Conservation (phyloP, 2,113 vertebrate species). For the Himantopus leucocephalus region DNA sequence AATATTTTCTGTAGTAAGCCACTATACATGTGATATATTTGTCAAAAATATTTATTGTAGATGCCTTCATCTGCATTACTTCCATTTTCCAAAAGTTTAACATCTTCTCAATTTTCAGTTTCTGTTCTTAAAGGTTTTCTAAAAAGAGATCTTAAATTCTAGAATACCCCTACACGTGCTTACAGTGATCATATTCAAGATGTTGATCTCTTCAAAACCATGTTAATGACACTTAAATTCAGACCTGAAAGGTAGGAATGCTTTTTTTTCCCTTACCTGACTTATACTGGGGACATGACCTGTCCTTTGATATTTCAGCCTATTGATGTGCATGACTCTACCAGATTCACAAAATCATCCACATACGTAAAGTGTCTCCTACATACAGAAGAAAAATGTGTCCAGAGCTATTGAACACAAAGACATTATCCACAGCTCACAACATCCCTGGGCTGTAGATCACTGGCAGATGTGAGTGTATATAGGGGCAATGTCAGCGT, state of each 20-base stretch:
- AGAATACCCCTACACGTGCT: background rate
- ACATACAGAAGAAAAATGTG: background rate
- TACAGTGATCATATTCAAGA: background rate
- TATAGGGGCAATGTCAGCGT: background rate
- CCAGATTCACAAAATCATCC: background rate
- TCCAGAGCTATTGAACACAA: background rate
- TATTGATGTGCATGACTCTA: background rate
- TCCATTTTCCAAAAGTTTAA: background rate
- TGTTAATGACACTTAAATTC: background rate
- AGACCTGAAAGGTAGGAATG: background rate
- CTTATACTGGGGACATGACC: no score
- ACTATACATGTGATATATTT: background rate
- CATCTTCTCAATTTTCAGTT: background rate
- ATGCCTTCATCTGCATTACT: background rate
- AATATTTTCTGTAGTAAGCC: background rate
- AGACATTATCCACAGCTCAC: background rate
- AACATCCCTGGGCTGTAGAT: background rate
- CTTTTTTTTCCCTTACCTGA: background rate
- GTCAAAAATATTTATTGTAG: background rate
- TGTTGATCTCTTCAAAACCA: background rate
- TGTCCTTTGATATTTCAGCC: background rate
- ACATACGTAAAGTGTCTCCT: background rate
- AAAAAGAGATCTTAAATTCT: background rate
- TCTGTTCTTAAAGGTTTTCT: background rate
- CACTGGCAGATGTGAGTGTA: background rate